phyloP scores from a whole-genome alignment of 2,113 vertebrate species.

The Rhegmatorhina hoffmannsi region DNA sequence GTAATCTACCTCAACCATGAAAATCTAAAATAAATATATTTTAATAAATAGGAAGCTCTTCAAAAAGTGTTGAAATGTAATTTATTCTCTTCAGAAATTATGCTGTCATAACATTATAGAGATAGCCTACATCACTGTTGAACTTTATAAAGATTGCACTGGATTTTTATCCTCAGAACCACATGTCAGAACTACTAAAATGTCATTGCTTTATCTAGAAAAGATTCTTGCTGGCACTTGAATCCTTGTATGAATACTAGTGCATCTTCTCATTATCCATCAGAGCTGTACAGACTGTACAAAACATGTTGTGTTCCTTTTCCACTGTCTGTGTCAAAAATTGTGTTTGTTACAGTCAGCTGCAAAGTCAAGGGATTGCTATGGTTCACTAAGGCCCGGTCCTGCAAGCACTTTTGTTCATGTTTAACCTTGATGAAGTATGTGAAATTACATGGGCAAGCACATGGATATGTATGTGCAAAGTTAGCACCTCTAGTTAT shows the following conservation, averaged over 20 bases:
- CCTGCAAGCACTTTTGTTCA: constrained; percentile 19
- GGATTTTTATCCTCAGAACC: not conserved
- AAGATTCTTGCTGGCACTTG: not conserved
- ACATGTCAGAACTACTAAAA: not conserved
- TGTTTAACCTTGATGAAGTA: not conserved
- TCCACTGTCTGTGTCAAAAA: not conserved
- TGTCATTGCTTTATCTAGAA: not conserved
- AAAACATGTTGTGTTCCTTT: not conserved
- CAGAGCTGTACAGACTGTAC: not conserved
- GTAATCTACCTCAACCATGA: not conserved
- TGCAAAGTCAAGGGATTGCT: not conserved
- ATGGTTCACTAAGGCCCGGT: not conserved
- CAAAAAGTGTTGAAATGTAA: not conserved
- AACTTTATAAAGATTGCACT: not conserved
- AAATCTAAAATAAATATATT: not conserved
- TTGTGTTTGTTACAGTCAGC: not conserved
- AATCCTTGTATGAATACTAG: not conserved
- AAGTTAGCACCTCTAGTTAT: not conserved
- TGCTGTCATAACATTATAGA: not conserved
- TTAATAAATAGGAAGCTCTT: not conserved
- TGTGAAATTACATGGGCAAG: not conserved
- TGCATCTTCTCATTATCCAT: not conserved
- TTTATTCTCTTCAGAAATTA: not conserved
- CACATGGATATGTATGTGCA: not conserved
- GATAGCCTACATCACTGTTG: not conserved